Conservation (phyloP, 2,797 vertebrate genomes). For the Thamnophis elegans region DNA sequence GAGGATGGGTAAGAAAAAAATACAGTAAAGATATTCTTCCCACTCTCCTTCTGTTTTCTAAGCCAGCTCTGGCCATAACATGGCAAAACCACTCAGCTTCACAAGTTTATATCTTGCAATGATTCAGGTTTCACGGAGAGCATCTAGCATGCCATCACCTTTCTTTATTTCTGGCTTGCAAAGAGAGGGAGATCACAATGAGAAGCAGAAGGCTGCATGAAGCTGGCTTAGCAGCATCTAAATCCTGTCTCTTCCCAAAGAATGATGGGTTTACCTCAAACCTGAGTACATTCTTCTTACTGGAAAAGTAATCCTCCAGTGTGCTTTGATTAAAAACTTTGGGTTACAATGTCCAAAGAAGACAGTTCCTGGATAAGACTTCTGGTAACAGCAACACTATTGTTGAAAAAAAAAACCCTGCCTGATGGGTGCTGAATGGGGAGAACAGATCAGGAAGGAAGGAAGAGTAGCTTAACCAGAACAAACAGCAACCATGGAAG, state of each 20-base stretch:
- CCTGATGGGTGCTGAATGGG: not conserved
- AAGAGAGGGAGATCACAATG: not conserved
- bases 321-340: not conserved
- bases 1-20: conserved; percentile 42
- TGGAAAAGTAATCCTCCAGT: conserved; percentile 1
- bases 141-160: not conserved
- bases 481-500: not conserved
- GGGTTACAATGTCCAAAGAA: not conserved
- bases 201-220: not conserved
- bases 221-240: not conserved
- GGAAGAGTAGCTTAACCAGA: not conserved
- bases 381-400: not conserved
- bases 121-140: not conserved
- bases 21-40: conserved; percentile 13
- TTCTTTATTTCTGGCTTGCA: not conserved
- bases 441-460: not conserved
- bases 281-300: not conserved
- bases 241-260: not conserved
- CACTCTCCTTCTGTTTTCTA: not conserved
- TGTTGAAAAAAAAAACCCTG: not conserved
- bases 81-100: not conserved
- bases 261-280: not conserved
- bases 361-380: not conserved
- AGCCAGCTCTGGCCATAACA: not conserved
- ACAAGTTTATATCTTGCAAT: not conserved